Evolutionary conservation across 2,888 invertebrate genomes (phyloP).

Genomic region (Melinaea menophilus): DNA sequence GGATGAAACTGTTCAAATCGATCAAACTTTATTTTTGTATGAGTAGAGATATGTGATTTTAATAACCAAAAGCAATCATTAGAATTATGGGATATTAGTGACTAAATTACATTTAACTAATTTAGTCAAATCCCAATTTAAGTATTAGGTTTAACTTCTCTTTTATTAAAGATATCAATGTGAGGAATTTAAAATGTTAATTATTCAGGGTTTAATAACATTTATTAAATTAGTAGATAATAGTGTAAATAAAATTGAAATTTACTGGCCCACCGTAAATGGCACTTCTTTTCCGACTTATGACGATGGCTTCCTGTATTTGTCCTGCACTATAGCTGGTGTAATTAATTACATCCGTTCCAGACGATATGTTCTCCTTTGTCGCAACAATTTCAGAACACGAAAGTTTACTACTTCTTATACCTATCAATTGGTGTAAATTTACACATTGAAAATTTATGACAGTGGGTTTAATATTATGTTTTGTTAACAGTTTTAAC

Average conservation of each 20-base stretch:
- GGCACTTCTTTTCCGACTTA: conserved; percentile 34
- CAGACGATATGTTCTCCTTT: conserved; percentile 47
- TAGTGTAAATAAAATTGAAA: conserved; percentile 18
- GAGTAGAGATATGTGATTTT: conserved; percentile 5
- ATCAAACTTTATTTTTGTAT: conserved; percentile 25
- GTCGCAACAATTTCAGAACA: conserved; percentile 25
- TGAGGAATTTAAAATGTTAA: too few species aligned
- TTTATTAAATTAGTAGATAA: conserved; percentile 12
- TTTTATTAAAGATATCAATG: too few species aligned
- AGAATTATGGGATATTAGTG: too few species aligned
- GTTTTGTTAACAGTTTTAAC: too few species aligned
- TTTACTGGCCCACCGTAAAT: conserved; percentile 30
- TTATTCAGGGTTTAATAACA: too few species aligned
- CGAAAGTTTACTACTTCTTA: conserved; percentile 7
- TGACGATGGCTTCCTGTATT: conserved; percentile 36
- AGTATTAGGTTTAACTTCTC: too few species aligned
- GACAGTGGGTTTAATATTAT: too few species aligned
- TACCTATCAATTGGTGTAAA: too few species aligned
- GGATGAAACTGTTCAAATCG: conserved; percentile 25
- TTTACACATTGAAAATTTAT: too few species aligned
- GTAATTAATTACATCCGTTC: conserved; percentile 65
- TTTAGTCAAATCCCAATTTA: too few species aligned
- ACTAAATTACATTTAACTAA: too few species aligned
- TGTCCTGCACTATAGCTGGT: conserved; percentile 43
- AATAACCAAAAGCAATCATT: too few species aligned